These are phyloP conservation scores for Microcebus jonahi DNA, from an alignment of 2,113 vertebrate species.

Conservation along the genomic window DNA sequence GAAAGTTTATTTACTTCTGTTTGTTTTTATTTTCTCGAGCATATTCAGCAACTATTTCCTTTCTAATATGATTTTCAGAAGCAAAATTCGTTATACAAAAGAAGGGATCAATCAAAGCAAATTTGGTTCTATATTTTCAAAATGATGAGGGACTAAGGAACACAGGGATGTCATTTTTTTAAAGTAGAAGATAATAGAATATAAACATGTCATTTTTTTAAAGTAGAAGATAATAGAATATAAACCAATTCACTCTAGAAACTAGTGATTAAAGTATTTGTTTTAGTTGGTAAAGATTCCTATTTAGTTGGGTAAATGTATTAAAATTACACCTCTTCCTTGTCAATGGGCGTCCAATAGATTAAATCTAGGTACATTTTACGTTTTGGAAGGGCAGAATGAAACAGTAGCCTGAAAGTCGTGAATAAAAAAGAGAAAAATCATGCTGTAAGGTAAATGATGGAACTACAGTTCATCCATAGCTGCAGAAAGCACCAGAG, in stretches of 20 bases:
- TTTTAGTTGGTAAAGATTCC: not conserved
- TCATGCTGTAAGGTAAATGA: not conserved
- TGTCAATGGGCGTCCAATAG: not conserved
- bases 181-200: not conserved
- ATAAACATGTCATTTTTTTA: slow-evolving; percentile 18
- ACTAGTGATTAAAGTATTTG: not conserved
- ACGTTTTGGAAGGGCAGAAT: not conserved
- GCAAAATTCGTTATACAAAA: slow-evolving; percentile 17
- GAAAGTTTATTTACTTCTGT: not conserved
- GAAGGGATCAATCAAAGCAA: not conserved
- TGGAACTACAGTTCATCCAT: not conserved
- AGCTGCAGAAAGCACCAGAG: not conserved
- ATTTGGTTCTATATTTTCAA: slow-evolving; percentile 25
- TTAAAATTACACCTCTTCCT: not conserved
- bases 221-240: not conserved
- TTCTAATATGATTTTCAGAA: slow-evolving; percentile 49
- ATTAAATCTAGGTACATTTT: not conserved
- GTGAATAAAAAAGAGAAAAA: not conserved
- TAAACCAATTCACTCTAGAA: not conserved
- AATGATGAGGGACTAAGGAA: slow-evolving; percentile 35
- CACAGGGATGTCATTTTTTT: not conserved
- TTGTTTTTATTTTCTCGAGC: not conserved
- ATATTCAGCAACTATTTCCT: slow-evolving; percentile 35
- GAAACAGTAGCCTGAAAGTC: not conserved
- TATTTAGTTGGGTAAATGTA: not conserved